phyloP scores from a whole-genome alignment of 1,140 invertebrate species.

The Portunus trituberculatus region DNA sequence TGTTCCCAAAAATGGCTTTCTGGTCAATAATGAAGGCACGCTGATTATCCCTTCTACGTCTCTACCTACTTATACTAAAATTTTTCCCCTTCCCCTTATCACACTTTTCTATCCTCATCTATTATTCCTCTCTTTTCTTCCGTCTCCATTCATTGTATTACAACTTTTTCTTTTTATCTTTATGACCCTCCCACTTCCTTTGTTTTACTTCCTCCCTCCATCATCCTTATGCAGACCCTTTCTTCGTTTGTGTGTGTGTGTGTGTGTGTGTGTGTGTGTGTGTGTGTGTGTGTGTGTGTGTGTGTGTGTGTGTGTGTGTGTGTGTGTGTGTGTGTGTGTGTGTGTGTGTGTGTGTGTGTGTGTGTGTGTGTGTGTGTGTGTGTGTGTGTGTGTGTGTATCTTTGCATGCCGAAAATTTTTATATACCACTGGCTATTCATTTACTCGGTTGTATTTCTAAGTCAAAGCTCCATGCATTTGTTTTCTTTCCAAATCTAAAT shows the following conservation, averaged over 20 bases:
- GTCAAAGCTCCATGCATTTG: too few relatives aligned
- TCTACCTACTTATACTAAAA: neutral
- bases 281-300: neutral
- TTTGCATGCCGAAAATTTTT: too few relatives aligned
- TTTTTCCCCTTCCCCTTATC: neutral
- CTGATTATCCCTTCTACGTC: neutral
- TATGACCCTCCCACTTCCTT: neutral
- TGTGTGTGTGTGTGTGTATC: neutral
- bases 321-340: conserved; percentile 16
- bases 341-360: conserved; percentile 11
- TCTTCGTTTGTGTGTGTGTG: neutral
- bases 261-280: neutral
- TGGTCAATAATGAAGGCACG: neutral
- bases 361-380: conserved; percentile 11
- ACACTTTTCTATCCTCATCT: neutral
- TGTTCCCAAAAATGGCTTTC: neutral
- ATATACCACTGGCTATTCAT: too few relatives aligned
- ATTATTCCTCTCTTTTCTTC: neutral
- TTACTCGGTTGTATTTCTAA: too few relatives aligned
- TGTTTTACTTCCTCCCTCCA: neutral
- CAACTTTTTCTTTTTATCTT: neutral
- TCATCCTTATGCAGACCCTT: neutral
- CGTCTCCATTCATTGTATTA: neutral
- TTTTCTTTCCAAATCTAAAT: too few relatives aligned
- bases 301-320: neutral